Base-by-base conservation (phyloP, 2,797 vertebrate genomes). In the Mallotus villosus region DNA sequence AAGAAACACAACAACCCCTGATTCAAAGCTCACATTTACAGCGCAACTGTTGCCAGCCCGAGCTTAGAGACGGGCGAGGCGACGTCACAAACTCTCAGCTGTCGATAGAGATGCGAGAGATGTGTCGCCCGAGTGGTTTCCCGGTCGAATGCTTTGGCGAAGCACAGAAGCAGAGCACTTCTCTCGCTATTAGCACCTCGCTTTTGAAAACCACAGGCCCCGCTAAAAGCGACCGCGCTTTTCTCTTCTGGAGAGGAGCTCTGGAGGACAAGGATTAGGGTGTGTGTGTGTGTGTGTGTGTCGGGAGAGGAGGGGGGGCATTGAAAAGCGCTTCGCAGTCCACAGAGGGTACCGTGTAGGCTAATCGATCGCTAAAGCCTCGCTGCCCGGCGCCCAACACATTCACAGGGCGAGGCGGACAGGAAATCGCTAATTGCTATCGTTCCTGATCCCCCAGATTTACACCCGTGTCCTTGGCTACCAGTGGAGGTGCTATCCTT, bases 341-440 rank as follows among this genome's bases (percentile, higher is more conserved):
- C 69, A 34, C 32, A 34, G 32, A 34, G 66, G 71, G 57, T 61
- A 74, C 67, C 70, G 46, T 67, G 76, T 73, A 81, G 63, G 67
- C 73, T 73, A 71, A 80, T 85, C 72, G 32, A 87, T 84, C 76
- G 76, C 83, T 82, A 84, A 86, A 83, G 61, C 74, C 62, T 55
- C 27, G 65, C 67, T 25, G 72, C 74, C 63, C 9, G 9, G 41
- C 41, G 2, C 41, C 41, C 41, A 72, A 70, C 24, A 67, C 46
- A 78, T 80, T 78, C 29, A 55, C 17, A 68, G 62, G 67, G 61
- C 55, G 51, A 66, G 69, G 68, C 74, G 1, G 8, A 65, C 60
- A 72, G 71, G 71, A 82, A 83, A 79, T 67, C 63, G 64, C 73
- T 57, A 57, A 68, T 55, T 68, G 49, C 27, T 77, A 71, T 83